Evolutionary conservation across 2,113 vertebrate species (phyloP).

Genomic region (Carassius gibelio): DNA sequence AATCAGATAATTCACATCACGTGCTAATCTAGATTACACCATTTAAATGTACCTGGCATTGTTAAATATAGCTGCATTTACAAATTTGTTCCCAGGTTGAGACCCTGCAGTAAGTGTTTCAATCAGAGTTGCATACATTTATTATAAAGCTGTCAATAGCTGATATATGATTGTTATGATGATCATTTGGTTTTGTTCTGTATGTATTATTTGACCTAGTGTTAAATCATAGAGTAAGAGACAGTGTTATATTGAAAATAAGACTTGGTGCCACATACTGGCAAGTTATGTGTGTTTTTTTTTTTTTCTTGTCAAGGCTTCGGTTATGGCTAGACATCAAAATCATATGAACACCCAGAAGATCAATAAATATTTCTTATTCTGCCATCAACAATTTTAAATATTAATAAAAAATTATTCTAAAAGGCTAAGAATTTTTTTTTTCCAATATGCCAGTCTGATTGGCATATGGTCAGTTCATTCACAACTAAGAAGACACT

Average conservation of each 20-base stretch:
- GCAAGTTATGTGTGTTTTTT: background rate
- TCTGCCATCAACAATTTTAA: background rate
- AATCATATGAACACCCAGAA: no score
- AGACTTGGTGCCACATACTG: background rate
- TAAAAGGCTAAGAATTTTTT: background rate
- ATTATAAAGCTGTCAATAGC: background rate
- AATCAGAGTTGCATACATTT: background rate
- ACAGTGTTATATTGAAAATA: background rate
- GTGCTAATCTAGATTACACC: conserved; percentile 16
- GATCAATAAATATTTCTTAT: background rate
- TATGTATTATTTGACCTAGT: background rate
- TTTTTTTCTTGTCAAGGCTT: background rate
- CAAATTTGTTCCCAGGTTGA: background rate
- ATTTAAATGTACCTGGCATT: background rate
- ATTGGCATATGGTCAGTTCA: conserved; percentile 13
- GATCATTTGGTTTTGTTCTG: background rate
- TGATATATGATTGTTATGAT: background rate
- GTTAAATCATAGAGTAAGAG: background rate
- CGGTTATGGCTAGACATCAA: background rate
- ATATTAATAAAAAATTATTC: background rate
- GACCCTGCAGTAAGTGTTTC: background rate
- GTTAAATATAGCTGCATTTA: conserved; percentile 9
- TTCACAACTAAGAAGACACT: background rate
- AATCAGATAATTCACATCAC: background rate
- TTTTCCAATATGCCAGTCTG: conserved; percentile 2